These are phyloP conservation scores for Ailuropoda melanoleuca DNA, from an alignment of 2,113 vertebrate species.

Conservation along the genomic window DNA sequence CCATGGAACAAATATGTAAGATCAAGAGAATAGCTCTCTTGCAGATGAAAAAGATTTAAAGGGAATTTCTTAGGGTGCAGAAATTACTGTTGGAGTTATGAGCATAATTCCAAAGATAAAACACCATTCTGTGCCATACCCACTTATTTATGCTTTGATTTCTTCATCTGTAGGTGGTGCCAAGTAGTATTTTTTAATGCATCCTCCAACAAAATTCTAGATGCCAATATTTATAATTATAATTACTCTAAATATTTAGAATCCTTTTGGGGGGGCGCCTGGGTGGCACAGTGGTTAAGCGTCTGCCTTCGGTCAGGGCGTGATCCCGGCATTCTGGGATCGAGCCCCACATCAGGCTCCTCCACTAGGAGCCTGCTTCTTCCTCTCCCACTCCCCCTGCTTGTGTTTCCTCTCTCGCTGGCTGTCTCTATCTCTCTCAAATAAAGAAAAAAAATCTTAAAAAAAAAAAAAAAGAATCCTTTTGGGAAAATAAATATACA, in stretches of 20 bases:
- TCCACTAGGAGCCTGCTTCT: no score
- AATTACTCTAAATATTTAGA: conserved; percentile 56
- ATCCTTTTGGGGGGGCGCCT: neutral
- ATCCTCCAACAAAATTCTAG: conserved; percentile 17
- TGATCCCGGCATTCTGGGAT: no score
- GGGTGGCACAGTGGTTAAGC: no score
- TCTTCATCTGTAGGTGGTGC: neutral
- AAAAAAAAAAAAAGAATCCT: no score
- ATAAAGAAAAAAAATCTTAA: no score
- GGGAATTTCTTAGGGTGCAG: neutral
- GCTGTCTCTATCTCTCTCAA: no score
- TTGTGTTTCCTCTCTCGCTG: no score
- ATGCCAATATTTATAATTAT: neutral
- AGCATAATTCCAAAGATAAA: neutral
- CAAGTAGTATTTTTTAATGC: conserved; percentile 25
- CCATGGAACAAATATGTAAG: neutral
- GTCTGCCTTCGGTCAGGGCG: no score
- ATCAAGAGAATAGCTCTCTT: neutral
- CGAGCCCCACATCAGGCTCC: no score
- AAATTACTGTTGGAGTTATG: neutral
- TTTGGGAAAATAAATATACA: conserved; percentile 42
- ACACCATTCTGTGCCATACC: neutral
- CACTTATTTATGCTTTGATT: conserved; percentile 18
- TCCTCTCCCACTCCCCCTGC: no score
- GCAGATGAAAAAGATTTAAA: neutral